These are phyloP conservation scores for Zaprionus tsacasi DNA, from an alignment of 1,140 invertebrate species.

Conservation along the genomic window DNA sequence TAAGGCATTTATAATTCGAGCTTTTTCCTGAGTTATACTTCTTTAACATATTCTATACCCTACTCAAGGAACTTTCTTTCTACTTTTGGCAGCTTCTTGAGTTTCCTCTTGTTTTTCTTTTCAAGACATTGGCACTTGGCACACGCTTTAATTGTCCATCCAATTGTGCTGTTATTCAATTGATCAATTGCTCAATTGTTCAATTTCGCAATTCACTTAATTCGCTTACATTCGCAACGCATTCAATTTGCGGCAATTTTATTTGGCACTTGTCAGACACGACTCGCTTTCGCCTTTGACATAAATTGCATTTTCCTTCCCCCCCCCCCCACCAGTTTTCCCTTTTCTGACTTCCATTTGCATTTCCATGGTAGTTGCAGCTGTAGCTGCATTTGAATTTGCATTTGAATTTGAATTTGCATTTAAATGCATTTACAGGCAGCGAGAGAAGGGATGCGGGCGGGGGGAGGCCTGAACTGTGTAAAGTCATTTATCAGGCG, in stretches of 20 bases:
- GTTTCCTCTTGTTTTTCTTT: too few species aligned
- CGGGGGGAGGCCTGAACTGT: not conserved
- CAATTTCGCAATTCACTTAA: slow-evolving; percentile 26
- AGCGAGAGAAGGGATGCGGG: not conserved
- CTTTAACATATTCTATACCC: not conserved
- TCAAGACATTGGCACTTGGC: not conserved
- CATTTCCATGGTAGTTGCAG: not conserved
- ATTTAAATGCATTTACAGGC: slow-evolving; percentile 62
- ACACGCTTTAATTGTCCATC: slow-evolving; percentile 16
- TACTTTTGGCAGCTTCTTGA: not conserved
- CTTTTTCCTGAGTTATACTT: too few species aligned
- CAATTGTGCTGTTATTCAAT: slow-evolving; percentile 13
- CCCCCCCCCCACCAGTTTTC: not conserved
- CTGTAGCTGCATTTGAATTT: not conserved
- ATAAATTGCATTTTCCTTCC: slow-evolving; percentile 59
- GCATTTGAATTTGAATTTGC: slow-evolving; percentile 50
- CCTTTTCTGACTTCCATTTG: not conserved
- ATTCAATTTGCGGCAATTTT: slow-evolving; percentile 64
- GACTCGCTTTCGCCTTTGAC: slow-evolving; percentile 48
- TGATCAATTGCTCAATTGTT: slow-evolving; percentile 21
- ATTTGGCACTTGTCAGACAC: slow-evolving; percentile 60
- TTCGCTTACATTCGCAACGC: slow-evolving; percentile 52
- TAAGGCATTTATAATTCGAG: too few species aligned
- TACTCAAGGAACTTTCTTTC: not conserved
- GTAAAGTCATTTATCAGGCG: slow-evolving; percentile 60